A percentile compares a stretch with the other conserved stretches of the same genome.
These are phyloP conservation scores for Trichomalopsis sarcophagae DNA, from an alignment of 1,140 invertebrate species.

Conservation along the genomic window DNA sequence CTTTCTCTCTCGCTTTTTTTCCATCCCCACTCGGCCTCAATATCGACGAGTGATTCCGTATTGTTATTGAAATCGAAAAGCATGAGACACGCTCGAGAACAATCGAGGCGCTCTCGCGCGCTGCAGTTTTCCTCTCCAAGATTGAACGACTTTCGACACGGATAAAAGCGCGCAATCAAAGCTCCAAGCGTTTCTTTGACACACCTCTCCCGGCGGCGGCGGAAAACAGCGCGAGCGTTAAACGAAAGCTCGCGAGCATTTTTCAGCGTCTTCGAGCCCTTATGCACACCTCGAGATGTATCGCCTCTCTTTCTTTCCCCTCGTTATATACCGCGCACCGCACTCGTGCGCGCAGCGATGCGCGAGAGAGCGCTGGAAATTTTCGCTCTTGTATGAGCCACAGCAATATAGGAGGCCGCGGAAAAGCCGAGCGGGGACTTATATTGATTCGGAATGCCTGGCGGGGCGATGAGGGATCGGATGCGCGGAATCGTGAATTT, in stretches of 20 bases:
- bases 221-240: background rate
- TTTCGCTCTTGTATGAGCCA: background rate
- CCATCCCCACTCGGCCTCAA: background rate
- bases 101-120: no score
- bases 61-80: conserved; percentile 3
- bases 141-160: background rate
- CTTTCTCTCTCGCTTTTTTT: background rate
- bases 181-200: background rate
- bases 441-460: background rate
- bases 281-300: background rate
- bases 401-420: background rate
- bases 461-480: background rate
- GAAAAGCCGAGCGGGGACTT: background rate
- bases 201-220: background rate
- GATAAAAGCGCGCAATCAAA: background rate
- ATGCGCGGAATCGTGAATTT: background rate
- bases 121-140: background rate
- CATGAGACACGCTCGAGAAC: no score
- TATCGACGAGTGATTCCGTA: background rate
- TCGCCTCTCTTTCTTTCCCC: background rate
- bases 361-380: background rate
- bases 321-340: background rate
- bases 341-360: background rate
- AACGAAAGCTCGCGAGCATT: background rate
- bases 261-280: background rate